These are phyloP conservation scores for Mimas tiliae DNA, from an alignment of 2,888 invertebrate species.

Conservation along the genomic window DNA sequence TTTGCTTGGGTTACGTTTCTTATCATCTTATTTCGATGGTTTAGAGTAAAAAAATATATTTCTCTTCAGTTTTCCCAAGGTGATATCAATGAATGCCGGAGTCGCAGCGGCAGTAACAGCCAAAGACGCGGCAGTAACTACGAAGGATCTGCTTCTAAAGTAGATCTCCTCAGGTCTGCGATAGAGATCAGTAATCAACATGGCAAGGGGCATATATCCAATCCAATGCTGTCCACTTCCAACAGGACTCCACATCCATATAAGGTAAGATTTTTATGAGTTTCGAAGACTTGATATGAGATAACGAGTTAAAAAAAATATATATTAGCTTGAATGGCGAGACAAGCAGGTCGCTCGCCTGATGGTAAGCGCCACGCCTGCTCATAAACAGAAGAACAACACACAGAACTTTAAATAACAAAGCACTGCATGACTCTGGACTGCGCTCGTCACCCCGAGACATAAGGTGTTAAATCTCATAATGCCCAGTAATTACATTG, in stretches of 20 bases:
- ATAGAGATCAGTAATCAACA: slow-evolving; percentile 87
- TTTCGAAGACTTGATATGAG: background rate
- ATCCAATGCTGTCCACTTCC: slow-evolving; percentile 80
- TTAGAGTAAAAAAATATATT: background rate
- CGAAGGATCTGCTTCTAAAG: slow-evolving; percentile 85
- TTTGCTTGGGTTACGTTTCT: no score
- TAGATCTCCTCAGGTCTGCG: slow-evolving; percentile 88
- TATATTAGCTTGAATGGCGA: no score
- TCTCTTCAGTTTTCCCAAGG: slow-evolving; percentile 78
- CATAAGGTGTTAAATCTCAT: no score
- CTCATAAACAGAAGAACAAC: no score
- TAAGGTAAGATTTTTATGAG: slow-evolving; percentile 56
- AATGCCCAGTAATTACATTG: no score
- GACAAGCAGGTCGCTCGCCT: no score
- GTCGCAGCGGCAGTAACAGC: slow-evolving; percentile 78
- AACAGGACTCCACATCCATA: slow-evolving; percentile 64
- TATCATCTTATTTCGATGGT: slow-evolving; percentile 1
- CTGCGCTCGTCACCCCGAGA: no score
- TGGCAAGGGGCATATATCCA: slow-evolving; percentile 84
- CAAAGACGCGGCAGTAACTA: slow-evolving; percentile 85
- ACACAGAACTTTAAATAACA: no score
- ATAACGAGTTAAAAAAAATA: no score
- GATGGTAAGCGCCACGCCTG: no score
- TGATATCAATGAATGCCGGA: slow-evolving; percentile 80
- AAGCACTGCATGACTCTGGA: no score